A percentile compares a stretch with the other conserved stretches of the same genome.
Conservation (phyloP, 2,797 vertebrate species). For the Lemur catta region DNA sequence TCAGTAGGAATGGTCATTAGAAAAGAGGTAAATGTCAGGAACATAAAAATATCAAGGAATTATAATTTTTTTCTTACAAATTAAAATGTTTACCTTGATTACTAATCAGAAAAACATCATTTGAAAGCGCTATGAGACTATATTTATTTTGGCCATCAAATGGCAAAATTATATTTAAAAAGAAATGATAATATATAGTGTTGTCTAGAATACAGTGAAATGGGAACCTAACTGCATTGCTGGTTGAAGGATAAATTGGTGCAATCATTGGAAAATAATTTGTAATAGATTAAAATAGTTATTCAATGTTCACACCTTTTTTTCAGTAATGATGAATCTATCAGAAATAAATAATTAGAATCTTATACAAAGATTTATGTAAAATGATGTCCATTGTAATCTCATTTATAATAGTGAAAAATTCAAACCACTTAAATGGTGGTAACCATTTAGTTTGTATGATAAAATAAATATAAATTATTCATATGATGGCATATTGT, state of each 20-base stretch:
- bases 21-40: constrained; percentile 3
- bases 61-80: not conserved
- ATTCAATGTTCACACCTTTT: not conserved
- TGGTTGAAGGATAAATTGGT: not conserved
- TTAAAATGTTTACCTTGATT: not conserved
- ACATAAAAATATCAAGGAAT: not conserved
- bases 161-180: not conserved
- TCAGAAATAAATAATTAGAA: not conserved
- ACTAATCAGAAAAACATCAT: not conserved
- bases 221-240: not conserved
- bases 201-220: not conserved
- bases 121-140: not conserved
- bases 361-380: not conserved
- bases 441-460: not conserved
- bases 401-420: not conserved
- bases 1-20: not conserved
- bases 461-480: not conserved
- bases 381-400: not conserved
- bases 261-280: not conserved
- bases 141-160: not conserved
- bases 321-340: not conserved
- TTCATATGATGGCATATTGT: not conserved
- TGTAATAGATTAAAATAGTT: not conserved
- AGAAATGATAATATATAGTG: not conserved
- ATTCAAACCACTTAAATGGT: not conserved